Conservation (phyloP, 2,888 invertebrate genomes). For the Uloborus plumipes region DNA sequence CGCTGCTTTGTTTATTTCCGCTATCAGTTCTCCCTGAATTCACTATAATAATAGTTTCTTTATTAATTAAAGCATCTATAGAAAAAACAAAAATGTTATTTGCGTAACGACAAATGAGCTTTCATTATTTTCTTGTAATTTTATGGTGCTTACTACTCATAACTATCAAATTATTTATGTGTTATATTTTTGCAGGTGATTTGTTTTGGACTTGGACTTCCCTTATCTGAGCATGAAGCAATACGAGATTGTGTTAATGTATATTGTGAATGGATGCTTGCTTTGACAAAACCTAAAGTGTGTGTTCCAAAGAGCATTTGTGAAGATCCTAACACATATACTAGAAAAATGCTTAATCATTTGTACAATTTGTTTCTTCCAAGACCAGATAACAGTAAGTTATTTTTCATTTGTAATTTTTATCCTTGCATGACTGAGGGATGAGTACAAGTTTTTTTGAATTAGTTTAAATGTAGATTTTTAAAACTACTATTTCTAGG, state of each 20-base stretch:
- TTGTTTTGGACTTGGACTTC: conserved; percentile 91
- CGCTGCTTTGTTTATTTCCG: too few species aligned
- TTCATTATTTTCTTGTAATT: too few species aligned
- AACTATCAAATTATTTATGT: background rate
- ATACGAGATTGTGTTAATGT: conserved; percentile 96
- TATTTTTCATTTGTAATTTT: background rate
- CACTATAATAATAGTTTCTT: too few species aligned
- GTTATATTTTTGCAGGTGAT: conserved; percentile 79
- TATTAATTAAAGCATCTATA: too few species aligned
- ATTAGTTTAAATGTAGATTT: background rate
- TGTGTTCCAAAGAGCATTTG: conserved; percentile 90
- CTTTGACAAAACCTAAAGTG: conserved; percentile 78
- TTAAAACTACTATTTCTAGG: background rate
- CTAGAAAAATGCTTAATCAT: conserved; percentile 90
- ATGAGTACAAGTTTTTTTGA: background rate
- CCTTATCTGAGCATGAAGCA: conserved; percentile 91
- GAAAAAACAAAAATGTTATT: too few species aligned
- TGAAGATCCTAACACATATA: conserved; percentile 90
- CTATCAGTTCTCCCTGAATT: too few species aligned
- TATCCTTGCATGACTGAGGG: background rate
- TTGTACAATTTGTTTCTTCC: conserved; percentile 95
- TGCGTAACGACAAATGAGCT: too few species aligned
- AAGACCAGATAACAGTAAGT: conserved; percentile 77
- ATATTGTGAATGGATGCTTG: conserved; percentile 96
- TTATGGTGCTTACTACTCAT: too few species aligned